A percentile compares a stretch with the other conserved stretches of the same genome.
Evolutionary conservation across 2,797 vertebrate genomes (phyloP).

Genomic region (Leucoraja ocellata): DNA sequence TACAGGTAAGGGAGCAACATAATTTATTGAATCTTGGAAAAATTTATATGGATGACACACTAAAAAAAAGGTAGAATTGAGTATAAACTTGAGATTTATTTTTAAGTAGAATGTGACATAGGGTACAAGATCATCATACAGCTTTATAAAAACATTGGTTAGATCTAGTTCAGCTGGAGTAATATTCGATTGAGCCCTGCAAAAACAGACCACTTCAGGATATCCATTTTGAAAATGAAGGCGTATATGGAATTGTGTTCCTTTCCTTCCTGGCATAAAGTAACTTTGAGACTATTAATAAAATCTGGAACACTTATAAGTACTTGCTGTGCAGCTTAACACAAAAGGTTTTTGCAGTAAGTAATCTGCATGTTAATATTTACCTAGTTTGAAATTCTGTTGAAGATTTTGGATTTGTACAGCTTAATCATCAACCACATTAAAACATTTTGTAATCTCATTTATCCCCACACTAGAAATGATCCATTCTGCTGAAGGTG

Average conservation of each 20-base stretch:
- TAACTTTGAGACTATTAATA: conserved; percentile 2
- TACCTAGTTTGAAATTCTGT: not conserved
- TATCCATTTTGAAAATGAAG: not conserved
- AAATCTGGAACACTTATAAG: not conserved
- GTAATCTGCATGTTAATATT: not conserved
- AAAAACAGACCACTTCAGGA: not conserved
- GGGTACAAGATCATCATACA: too few relatives aligned
- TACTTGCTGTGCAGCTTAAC: not conserved
- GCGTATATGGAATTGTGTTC: not conserved
- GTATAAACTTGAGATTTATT: not conserved
- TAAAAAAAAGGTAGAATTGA: not conserved
- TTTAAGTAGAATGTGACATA: too few relatives aligned
- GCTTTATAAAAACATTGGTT: too few relatives aligned
- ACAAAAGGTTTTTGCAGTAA: not conserved
- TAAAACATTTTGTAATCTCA: not conserved
- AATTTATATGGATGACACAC: not conserved
- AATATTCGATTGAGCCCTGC: too few relatives aligned
- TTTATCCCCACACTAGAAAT: not conserved
- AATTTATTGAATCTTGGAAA: not conserved
- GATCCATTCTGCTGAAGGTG: not conserved
- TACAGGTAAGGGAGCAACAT: not conserved
- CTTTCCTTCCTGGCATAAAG: not conserved
- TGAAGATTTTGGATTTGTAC: not conserved
- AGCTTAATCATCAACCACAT: not conserved
- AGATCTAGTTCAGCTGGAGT: too few relatives aligned